Evolutionary conservation across 2,888 invertebrate species (phyloP).

Genomic region (Crioceris asparagi): DNA sequence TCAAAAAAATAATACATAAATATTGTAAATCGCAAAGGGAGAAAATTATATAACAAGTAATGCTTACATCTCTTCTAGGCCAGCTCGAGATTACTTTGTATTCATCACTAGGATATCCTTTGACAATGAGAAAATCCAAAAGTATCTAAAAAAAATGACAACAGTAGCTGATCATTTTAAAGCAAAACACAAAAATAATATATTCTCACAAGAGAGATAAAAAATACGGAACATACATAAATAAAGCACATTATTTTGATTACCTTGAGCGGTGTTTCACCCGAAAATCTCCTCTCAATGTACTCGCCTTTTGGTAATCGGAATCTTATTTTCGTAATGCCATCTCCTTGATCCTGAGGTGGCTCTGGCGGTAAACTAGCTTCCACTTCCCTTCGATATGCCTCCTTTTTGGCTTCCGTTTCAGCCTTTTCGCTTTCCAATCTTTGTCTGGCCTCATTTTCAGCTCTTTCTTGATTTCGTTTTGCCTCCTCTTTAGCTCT

Average conservation of each 20-base stretch:
- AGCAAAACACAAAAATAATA: conserved; percentile 3
- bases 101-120: conserved; percentile 78
- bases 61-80: conserved; percentile 90
- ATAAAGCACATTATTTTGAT: too few relatives aligned
- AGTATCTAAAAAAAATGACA: conserved; percentile 49
- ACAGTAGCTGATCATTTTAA: background rate
- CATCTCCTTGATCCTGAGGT: conserved; percentile 41
- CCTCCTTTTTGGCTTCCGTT: conserved; percentile 66
- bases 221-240: too few relatives aligned
- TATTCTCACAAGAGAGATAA: too few relatives aligned
- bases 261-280: conserved; percentile 47
- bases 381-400: conserved; percentile 49
- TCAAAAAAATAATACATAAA: background rate
- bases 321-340: conserved; percentile 66
- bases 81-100: conserved; percentile 89
- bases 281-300: conserved; percentile 67
- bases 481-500: conserved; percentile 84
- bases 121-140: conserved; percentile 77
- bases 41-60: too few relatives aligned
- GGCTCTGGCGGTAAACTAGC: conserved; percentile 67
- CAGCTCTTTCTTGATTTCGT: conserved; percentile 62
- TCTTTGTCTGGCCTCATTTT: conserved; percentile 59
- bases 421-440: conserved; percentile 64
- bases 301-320: conserved; percentile 68
- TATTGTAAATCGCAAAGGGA: too few relatives aligned